Conservation (phyloP, 2,113 vertebrate species). For the Ciconia boyciana region DNA sequence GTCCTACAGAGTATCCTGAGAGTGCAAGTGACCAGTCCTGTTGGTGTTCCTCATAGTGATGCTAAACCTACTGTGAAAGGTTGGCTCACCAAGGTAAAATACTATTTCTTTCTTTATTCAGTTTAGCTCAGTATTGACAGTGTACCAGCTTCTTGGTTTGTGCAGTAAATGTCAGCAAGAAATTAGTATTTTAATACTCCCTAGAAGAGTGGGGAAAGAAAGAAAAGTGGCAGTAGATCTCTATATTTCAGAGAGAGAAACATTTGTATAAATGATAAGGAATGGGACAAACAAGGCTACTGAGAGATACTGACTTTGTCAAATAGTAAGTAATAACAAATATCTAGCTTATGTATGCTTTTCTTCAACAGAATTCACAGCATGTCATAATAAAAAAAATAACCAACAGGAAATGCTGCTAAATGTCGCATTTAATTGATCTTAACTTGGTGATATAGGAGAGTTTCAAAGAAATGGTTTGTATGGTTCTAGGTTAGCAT, state of each 20-base stretch:
- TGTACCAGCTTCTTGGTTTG: background rate
- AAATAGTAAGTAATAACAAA: background rate
- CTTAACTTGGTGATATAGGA: background rate
- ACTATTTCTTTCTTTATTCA: background rate
- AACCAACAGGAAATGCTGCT: background rate
- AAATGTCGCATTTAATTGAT: background rate
- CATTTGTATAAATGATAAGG: background rate
- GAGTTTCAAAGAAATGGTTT: background rate
- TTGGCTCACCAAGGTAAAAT: conserved; percentile 88
- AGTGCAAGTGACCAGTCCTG: conserved; percentile 79
- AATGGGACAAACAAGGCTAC: background rate
- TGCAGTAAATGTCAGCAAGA: background rate
- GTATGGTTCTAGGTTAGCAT: background rate
- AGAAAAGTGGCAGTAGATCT: background rate
- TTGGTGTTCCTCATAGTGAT: conserved; percentile 64
- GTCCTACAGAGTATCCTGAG: conserved; percentile 86
- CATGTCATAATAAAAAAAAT: background rate
- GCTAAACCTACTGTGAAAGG: conserved; percentile 82
- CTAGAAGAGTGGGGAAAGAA: background rate
- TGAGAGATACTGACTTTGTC: background rate
- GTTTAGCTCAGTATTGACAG: background rate
- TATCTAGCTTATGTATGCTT: background rate
- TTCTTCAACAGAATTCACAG: background rate
- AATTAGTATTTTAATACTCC: background rate
- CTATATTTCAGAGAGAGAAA: background rate